Base-by-base conservation (phyloP, 2,888 invertebrate species). In the Andrena haemorrhoa region DNA sequence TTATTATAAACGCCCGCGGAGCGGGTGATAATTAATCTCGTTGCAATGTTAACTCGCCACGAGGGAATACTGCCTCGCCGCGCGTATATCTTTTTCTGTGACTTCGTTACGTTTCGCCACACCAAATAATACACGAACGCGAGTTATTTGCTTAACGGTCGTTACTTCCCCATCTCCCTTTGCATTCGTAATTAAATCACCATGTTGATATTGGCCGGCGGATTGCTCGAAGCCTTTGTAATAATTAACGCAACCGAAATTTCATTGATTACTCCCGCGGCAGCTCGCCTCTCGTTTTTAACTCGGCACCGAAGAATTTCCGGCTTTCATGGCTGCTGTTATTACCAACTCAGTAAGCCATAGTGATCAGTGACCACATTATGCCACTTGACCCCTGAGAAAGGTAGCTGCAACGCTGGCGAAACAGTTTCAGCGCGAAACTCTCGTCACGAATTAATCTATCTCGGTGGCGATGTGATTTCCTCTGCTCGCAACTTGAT, bases 61-160 rank as follows among this genome's bases (percentile, higher is more conserved):
- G 29, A 41, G 23, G 53, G 63, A 58, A 53, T 12, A 51, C 35
- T 63, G 12, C 20, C 26, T 26, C 33, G 20, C 12, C 8, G 31
- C 60, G 23, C 6, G 8, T 31, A 23, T 33, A 10, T 31, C n/a
- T 56, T 12, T 35, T 26, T n/a, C 8, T 7, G n/a, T 41, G 29
- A 65, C 35, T 60, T 8, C 20, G 60, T 26, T 60, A 41, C 60
- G 66, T 61, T 41, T n/a, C 47, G 23, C 33, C 20, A 31, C 33
- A 56, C 68, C 56, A 16, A 41, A 23, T 49, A 75, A 76, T 61
- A 78, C 33, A 20, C 51, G 68, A 69, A 75, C 58, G 41, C 35
- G 35, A 60, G 65, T 66, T 68, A 75, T 68, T 75, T 47, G 68
- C 78, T 68, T 75, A 75, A 76, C 68, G 68, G 53, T 29, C 16